Base-by-base conservation (phyloP, 2,888 invertebrate species). In the Automeris io region DNA sequence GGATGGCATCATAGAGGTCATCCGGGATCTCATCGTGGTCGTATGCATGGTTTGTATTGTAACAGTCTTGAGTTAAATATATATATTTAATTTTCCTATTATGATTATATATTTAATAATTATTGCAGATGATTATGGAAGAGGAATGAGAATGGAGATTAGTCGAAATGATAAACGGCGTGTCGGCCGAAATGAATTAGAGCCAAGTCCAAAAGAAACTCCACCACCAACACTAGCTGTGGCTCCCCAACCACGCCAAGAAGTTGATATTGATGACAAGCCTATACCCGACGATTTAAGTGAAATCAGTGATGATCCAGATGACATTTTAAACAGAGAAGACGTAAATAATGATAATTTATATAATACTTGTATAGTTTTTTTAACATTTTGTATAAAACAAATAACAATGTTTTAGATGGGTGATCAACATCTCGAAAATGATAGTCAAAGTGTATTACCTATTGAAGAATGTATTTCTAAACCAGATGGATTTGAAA, bases 281-380 rank as follows among this genome's bases (percentile, higher is more conserved):
- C 71, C 89, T 47, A 78, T 91, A 60, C 86, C 91, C 53, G 90
- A 92, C 61, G 92, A 94, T 68, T 88, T 95, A 8, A 95, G 95
- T 71, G 95, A 95, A 76, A 95, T 95, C 44, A 95, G 95, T 64
- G 95, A 95, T 57, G 95, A 95, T 72, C 94, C 95, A 37, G 95
- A 95, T 71, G 95, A 95, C 58, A 95, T 95, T 61, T 87, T 95
- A 3, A 93, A 95, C 48, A 90, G 92, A 76, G 93, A 92, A 58
- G 94, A 95, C 70, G 88, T 87, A 62, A 75, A 76, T 54, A 16
- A 16, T 34, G 8, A 8, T 31, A 13, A 22, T 34, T 34, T 13
- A n/a, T 26, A 2, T 3, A 3, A 12, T 6, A n/a, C 13, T 8
- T 26, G 8, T 16, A 8, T 7, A 8, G n/a, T 1, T 8, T 8